Percentiles rank a stretch among this genome's conserved stretches.
Evolutionary conservation across 2,113 vertebrate species (phyloP).

Genomic region (Butorides virescens): DNA sequence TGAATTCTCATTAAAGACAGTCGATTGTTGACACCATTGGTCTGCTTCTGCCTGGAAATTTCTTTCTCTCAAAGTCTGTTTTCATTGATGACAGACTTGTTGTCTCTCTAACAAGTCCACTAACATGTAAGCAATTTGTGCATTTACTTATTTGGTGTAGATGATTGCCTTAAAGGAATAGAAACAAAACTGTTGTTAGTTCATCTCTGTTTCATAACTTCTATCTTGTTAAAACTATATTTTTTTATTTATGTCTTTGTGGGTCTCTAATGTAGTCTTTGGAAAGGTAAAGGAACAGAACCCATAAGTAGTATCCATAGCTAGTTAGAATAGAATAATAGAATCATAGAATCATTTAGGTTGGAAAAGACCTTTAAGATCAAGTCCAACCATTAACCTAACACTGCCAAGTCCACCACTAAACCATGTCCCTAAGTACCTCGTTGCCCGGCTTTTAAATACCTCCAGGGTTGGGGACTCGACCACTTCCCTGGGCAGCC

Average conservation of each 20-base stretch:
- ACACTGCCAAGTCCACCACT: background rate
- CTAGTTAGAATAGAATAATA: background rate
- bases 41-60: background rate
- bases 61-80: background rate
- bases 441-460: background rate
- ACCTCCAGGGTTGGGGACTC: too few relatives aligned
- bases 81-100: background rate
- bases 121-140: background rate
- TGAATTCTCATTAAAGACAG: background rate
- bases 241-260: background rate
- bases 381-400: background rate
- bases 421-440: background rate
- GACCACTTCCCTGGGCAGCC: background rate
- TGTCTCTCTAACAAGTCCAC: background rate
- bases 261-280: background rate
- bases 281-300: background rate
- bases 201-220: background rate
- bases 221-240: background rate
- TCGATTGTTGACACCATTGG: background rate
- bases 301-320: background rate
- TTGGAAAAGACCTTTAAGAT: background rate
- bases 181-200: background rate
- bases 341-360: background rate
- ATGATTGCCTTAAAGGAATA: background rate
- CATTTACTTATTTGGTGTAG: background rate